Conservation (phyloP, 2,888 invertebrate genomes). For the Bellardia pandia region DNA sequence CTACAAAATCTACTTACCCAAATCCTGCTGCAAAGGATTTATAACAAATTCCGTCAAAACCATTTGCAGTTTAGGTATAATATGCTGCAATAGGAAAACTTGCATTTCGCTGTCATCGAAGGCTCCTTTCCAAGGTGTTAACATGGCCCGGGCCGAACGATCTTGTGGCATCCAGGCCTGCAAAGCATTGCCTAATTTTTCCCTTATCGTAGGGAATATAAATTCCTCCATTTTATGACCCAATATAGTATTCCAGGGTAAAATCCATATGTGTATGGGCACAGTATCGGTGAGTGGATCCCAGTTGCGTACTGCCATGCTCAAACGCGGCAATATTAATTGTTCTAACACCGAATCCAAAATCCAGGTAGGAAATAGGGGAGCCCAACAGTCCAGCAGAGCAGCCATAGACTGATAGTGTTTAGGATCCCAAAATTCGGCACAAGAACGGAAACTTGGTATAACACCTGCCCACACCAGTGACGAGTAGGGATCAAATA, state of each 20-base stretch:
- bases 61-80: constrained; percentile 94
- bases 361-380: constrained; percentile 93
- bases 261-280: constrained; percentile 98
- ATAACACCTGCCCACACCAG: constrained; percentile 95
- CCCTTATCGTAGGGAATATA: constrained; percentile 95
- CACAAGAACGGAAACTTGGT: constrained; percentile 90
- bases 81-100: constrained; percentile 92
- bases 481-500: constrained; percentile 89
- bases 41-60: constrained; percentile 88
- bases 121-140: constrained; percentile 94
- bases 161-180: constrained; percentile 98
- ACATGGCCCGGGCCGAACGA: constrained; percentile 94
- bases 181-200: constrained; percentile 94
- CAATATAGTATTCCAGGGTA: constrained; percentile 96
- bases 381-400: constrained; percentile 92
- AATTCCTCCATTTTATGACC: constrained; percentile 85
- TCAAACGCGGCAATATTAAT: constrained; percentile 90
- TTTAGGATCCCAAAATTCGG: constrained; percentile 91
- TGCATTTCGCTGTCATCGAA: constrained; percentile 91
- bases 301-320: constrained; percentile 93
- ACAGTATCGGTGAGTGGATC: constrained; percentile 97
- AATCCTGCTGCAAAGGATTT: constrained; percentile 90
- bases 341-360: constrained; percentile 92
- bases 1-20: constrained; percentile 84
- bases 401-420: constrained; percentile 91